Percentiles rank a stretch among this genome's conserved stretches.
Evolutionary conservation across 2,113 vertebrate genomes (phyloP).

Genomic region (Engystomops pustulosus): DNA sequence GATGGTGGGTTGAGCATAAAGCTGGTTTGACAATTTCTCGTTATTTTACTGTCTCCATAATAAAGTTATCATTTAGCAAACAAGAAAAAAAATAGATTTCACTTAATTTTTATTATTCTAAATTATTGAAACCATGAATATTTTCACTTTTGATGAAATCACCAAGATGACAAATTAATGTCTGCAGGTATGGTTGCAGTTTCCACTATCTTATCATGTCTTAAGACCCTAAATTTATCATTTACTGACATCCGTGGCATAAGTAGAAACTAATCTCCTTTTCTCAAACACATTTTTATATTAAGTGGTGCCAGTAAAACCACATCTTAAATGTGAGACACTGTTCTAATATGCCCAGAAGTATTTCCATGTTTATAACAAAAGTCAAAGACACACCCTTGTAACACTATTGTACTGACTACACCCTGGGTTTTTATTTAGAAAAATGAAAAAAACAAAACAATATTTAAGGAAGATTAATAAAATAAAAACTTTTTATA

Average conservation of each 20-base stretch:
- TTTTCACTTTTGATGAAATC: no score
- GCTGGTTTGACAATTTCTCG: no score
- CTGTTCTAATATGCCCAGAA: background rate
- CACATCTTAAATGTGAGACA: background rate
- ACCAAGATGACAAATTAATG: no score
- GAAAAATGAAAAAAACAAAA: background rate
- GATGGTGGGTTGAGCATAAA: no score
- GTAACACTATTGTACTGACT: background rate
- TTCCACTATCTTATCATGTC: no score
- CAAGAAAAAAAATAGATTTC: no score
- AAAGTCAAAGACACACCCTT: background rate
- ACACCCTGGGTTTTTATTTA: background rate
- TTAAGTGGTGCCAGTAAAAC: background rate
- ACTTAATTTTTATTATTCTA: no score
- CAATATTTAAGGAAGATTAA: background rate
- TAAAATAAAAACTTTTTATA: background rate
- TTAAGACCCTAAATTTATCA: no score
- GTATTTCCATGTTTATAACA: background rate
- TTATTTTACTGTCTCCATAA: no score
- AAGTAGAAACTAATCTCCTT: background rate
- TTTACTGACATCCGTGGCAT: background rate
- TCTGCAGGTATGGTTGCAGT: no score
- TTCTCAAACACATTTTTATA: background rate
- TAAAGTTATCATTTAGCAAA: no score
- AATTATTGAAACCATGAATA: no score